These are phyloP conservation scores for Pycnomerus fuliginosus DNA, from an alignment of 2,888 invertebrate species.

Conservation along the genomic window DNA sequence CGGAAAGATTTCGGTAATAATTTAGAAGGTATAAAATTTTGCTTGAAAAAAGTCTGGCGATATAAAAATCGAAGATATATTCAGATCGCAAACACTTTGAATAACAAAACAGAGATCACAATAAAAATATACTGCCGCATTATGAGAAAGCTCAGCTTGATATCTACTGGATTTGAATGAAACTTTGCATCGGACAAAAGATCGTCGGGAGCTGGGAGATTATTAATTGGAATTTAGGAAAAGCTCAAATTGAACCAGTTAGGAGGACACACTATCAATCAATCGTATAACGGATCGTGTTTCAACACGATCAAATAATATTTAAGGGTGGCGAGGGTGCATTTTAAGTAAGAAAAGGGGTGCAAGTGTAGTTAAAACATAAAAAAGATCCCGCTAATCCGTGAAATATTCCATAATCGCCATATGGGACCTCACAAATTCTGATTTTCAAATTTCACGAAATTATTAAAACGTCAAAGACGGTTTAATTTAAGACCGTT, in stretches of 20 bases:
- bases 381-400: conserved; percentile 36
- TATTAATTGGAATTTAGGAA: conserved; percentile 10
- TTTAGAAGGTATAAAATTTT: conserved; percentile 20
- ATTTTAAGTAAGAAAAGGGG: conserved; percentile 33
- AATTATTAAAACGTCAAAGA: conserved; percentile 15
- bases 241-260: conserved; percentile 19
- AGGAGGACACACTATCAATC: conserved; percentile 28
- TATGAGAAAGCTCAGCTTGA: conserved; percentile 24
- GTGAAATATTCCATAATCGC: conserved; percentile 38
- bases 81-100: conserved; percentile 39
- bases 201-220: conserved; percentile 1
- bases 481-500: conserved; percentile 16
- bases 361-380: conserved; percentile 29
- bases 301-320: conserved; percentile 35
- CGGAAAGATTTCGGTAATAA: conserved; percentile 10
- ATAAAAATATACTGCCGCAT: conserved; percentile 39
- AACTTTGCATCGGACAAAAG: conserved; percentile 15
- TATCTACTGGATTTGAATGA: conserved; percentile 9
- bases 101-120: conserved; percentile 43
- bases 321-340: conserved; percentile 34
- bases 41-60: conserved; percentile 26
- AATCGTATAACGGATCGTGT: conserved; percentile 34
- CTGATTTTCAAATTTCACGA: conserved; percentile 13
- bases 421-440: no score
- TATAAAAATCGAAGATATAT: conserved; percentile 36